Evolutionary conservation across 2,113 vertebrate genomes (phyloP).

Genomic region (Hipposideros armiger): DNA sequence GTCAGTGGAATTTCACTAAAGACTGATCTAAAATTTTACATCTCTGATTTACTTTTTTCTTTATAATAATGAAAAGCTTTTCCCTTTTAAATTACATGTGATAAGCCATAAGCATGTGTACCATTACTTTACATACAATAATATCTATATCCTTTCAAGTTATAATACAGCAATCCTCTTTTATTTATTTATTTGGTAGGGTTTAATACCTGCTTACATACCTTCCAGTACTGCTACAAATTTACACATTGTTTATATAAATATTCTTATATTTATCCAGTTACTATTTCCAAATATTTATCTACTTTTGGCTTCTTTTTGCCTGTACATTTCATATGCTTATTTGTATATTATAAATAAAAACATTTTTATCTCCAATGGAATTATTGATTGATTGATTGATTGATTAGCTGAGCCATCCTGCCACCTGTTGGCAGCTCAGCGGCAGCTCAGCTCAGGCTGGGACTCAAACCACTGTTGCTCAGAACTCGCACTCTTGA

Average conservation of each 20-base stretch:
- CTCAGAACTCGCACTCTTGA: no score
- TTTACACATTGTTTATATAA: not conserved
- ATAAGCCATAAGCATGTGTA: not conserved
- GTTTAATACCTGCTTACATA: not conserved
- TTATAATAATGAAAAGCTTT: not conserved
- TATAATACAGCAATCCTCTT: not conserved
- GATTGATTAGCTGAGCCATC: no score
- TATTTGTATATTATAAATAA: not conserved
- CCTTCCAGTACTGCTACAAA: not conserved
- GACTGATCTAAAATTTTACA: not conserved
- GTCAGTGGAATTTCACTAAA: not conserved
- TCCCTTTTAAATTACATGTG: not conserved
- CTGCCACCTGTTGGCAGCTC: no score
- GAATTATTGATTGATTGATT: not conserved
- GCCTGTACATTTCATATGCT: not conserved
- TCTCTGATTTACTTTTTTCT: not conserved
- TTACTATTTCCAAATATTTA: conserved; percentile 28
- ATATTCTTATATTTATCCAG: not conserved
- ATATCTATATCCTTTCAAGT: not conserved
- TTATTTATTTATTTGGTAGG: not conserved
- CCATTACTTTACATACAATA: not conserved
- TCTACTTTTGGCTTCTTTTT: not conserved
- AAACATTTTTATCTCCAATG: not conserved
- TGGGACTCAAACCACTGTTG: no score
- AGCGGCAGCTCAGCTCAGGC: no score